Evolutionary conservation across 2,888 invertebrate genomes (phyloP).

Genomic region (Augochlorella aurata): DNA sequence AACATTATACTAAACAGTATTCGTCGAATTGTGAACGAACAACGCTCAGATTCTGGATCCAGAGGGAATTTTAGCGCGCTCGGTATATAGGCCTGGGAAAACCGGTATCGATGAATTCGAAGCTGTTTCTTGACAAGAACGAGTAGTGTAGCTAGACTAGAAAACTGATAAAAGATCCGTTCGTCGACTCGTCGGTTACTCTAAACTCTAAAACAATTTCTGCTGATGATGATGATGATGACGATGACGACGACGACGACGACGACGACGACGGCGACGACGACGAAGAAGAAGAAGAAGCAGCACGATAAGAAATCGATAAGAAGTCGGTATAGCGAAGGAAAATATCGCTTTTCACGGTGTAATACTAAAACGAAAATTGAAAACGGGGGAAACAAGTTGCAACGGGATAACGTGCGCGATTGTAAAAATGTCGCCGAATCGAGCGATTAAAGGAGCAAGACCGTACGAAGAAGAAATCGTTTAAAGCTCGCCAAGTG

Average conservation of each 20-base stretch:
- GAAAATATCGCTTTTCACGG: neutral
- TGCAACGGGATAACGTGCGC: constrained; percentile 17
- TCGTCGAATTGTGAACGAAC: constrained; percentile 12
- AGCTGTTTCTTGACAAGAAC: constrained; percentile 26
- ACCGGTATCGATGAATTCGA: constrained; percentile 16
- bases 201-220: neutral
- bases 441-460: constrained; percentile 21
- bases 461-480: neutral
- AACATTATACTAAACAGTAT: constrained; percentile 14
- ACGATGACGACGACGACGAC: no score
- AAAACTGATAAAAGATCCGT: constrained; percentile 44
- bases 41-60: neutral
- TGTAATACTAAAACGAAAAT: constrained; percentile 11
- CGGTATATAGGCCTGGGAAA: constrained; percentile 29
- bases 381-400: neutral
- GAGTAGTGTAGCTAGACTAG: constrained; percentile 50
- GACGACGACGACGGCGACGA: neutral
- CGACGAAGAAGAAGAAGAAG: constrained; percentile 14
- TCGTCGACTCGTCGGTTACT: constrained; percentile 35
- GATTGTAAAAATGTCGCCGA: constrained; percentile 35
- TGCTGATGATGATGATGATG: no score
- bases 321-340: neutral
- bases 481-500: constrained; percentile 27
- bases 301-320: constrained; percentile 27
- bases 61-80: neutral